Conservation (phyloP, 92 coral and sea anemone species). For the Scolanthus callimorphus region DNA sequence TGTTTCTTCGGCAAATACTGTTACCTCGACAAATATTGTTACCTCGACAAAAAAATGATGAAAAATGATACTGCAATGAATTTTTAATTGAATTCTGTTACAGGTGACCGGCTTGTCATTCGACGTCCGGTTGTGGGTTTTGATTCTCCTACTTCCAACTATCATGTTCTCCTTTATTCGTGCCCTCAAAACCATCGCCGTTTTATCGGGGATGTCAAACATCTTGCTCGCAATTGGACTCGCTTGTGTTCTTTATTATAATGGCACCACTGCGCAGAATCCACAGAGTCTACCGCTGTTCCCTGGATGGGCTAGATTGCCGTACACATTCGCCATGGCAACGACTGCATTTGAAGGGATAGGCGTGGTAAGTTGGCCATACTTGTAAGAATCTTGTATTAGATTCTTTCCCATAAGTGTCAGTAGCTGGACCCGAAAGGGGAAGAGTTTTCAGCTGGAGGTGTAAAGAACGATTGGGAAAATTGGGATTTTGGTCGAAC, state of each 20-base stretch:
- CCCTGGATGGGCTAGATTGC: constrained; percentile 58
- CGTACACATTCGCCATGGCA: constrained; percentile 65
- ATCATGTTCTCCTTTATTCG: constrained; percentile 72
- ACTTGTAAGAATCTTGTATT: too few relatives aligned
- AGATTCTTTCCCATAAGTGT: too few relatives aligned
- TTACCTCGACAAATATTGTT: too few relatives aligned
- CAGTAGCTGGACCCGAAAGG: too few relatives aligned
- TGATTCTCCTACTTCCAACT: constrained; percentile 61
- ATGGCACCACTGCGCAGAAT: constrained; percentile 48
- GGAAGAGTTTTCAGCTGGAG: too few relatives aligned
- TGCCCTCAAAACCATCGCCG: constrained; percentile 67
- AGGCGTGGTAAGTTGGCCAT: constrained; percentile 67
- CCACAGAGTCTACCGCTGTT: constrained; percentile 56
- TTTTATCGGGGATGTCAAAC: constrained; percentile 67
- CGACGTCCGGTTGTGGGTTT: constrained; percentile 66
- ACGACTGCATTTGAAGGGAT: constrained; percentile 89
- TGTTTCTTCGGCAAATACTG: too few relatives aligned
- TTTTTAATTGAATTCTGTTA: too few relatives aligned
- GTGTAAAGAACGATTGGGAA: too few relatives aligned
- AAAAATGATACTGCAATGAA: too few relatives aligned
- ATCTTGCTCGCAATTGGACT: constrained; percentile 50
- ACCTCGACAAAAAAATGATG: too few relatives aligned
- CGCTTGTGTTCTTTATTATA: constrained; percentile 55
- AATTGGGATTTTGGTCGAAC: too few relatives aligned
- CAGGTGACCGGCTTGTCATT: too few relatives aligned